Percentiles rank a stretch among this genome's conserved stretches.
Conservation (phyloP, 1,140 invertebrate species). For the Lasioglossum baleicum region DNA sequence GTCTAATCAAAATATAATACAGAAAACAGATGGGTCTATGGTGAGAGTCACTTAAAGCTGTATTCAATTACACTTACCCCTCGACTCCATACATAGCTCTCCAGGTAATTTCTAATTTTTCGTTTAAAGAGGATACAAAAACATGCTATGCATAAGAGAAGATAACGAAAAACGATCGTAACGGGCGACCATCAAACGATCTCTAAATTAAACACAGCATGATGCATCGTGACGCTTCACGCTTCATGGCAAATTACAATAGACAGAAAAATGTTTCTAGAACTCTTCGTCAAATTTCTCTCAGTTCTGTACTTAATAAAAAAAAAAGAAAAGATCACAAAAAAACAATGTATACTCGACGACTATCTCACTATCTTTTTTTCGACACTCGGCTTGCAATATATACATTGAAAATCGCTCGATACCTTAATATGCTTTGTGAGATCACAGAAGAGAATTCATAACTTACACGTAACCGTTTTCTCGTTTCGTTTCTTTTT, state of each 20-base stretch:
- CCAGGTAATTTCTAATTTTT: constrained; percentile 52
- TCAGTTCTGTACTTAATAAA: background rate
- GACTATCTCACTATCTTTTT: background rate
- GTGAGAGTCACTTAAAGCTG: constrained; percentile 22
- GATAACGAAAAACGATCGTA: background rate
- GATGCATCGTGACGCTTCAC: background rate
- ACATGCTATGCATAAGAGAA: constrained; percentile 13
- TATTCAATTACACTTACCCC: constrained; percentile 63
- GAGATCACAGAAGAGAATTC: constrained; percentile 31
- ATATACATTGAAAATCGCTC: constrained; percentile 2
- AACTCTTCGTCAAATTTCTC: background rate
- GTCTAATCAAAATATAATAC: background rate
- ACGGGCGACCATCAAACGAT: background rate
- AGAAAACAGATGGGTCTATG: constrained; percentile 4
- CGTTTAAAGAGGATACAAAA: constrained; percentile 7
- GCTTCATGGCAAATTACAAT: background rate
- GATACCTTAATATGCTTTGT: background rate
- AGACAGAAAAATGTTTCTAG: background rate
- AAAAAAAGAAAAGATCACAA: background rate
- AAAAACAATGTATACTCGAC: background rate
- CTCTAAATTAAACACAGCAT: background rate
- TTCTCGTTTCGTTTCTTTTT: background rate
- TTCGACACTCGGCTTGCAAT: background rate
- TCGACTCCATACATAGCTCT: constrained; percentile 58
- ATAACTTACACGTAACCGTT: background rate